A percentile compares a stretch with the other conserved stretches of the same genome.
Evolutionary conservation across 2,888 invertebrate genomes (phyloP).

Genomic region (Cheilosia variabilis): DNA sequence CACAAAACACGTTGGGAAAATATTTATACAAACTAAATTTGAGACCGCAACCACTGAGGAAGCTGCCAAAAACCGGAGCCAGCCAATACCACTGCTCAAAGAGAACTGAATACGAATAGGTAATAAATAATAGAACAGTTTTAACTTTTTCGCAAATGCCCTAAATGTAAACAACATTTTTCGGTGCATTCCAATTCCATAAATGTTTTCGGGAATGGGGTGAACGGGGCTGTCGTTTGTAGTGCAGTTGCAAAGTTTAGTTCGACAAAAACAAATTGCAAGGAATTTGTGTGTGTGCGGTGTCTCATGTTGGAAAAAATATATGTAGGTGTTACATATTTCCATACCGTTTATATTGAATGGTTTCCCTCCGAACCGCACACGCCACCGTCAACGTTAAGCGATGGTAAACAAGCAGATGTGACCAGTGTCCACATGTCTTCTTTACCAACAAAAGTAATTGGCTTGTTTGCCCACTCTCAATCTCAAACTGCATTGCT

Average conservation of each 20-base stretch:
- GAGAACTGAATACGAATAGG: conserved; percentile 21
- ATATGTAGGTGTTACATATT: no score
- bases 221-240: background rate
- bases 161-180: conserved; percentile 28
- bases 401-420: background rate
- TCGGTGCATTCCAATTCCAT: conserved; percentile 33
- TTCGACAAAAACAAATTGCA: background rate
- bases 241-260: background rate
- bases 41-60: conserved; percentile 22
- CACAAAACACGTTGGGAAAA: background rate
- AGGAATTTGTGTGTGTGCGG: no score
- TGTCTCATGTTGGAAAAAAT: no score
- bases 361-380: background rate
- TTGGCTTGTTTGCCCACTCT: background rate
- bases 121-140: conserved; percentile 32
- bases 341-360: background rate
- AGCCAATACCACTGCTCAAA: conserved; percentile 25
- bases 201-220: conserved; percentile 5
- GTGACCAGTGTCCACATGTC: background rate
- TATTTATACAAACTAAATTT: background rate
- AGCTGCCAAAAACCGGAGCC: background rate
- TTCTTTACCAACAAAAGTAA: background rate
- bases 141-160: conserved; percentile 2
- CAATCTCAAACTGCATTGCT: background rate
- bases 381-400: background rate